These are phyloP conservation scores for Hippolais icterina DNA, from an alignment of 2,113 vertebrate species.

Conservation along the genomic window DNA sequence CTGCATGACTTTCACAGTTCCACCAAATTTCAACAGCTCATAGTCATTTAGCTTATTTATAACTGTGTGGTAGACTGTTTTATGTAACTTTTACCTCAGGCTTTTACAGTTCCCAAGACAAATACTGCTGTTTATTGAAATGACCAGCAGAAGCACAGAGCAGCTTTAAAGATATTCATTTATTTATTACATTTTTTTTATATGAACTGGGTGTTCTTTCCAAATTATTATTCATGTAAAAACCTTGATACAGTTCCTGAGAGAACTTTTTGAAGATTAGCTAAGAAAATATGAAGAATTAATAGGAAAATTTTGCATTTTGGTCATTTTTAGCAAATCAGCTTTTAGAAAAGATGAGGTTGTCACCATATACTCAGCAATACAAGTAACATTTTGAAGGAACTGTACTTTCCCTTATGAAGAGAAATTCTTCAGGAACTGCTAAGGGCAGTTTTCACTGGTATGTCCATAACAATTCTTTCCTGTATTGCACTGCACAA, in stretches of 20 bases:
- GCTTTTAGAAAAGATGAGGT: neutral
- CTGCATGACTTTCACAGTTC: neutral
- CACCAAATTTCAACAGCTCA: conserved; percentile 17
- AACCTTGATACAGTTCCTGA: neutral
- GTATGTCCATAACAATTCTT: neutral
- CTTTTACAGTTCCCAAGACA: conserved; percentile 1
- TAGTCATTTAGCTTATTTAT: conserved; percentile 43
- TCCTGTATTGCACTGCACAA: neutral
- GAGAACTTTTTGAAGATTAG: neutral
- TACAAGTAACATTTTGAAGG: neutral
- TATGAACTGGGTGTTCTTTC: neutral
- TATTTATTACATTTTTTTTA: neutral
- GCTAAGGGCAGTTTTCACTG: neutral
- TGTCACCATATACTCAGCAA: neutral
- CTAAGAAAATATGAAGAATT: neutral
- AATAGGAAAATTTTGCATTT: neutral
- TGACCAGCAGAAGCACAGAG: neutral
- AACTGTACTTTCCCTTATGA: neutral
- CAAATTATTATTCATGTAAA: neutral
- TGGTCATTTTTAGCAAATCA: neutral
- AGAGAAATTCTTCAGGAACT: neutral
- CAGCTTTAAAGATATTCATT: neutral
- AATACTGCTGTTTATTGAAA: conserved; percentile 38
- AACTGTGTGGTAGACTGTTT: conserved; percentile 10
- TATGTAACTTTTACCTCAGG: conserved; percentile 6